Evolutionary conservation across 2,797 vertebrate species (phyloP), one percentile per base, ranked within the genome.

Genomic region (Amblyopsis hoosieri): DNA sequence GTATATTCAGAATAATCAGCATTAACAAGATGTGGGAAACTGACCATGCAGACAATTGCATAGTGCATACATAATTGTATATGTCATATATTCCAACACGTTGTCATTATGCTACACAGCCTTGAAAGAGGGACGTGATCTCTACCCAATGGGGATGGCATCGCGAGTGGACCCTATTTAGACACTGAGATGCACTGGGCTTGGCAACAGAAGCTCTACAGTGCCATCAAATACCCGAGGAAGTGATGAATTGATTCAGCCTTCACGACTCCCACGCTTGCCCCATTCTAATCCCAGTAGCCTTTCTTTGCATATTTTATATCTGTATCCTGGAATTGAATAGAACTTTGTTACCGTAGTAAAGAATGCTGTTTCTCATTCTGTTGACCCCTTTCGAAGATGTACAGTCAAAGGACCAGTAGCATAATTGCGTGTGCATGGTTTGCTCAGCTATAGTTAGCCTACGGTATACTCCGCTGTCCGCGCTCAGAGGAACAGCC

Each of bases 181-280:
- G 23, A 29, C 23, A 29, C 86, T 75, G 80, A 88, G 89, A 81
- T 82, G 82, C 37, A 42, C 37, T 42, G 83, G 78, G 71, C 80
- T 80, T 78, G 56, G 66, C 84, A 79, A 72, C 74, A 85, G 77
- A 81, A 84, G 72, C 79, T 75, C 80, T 84, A 86, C 87, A 76
- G 84, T 89, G 80, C 71, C 84, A 79, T 84, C 79, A 87, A 81
- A 84, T 81, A 85, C 69, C 81, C 82, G 79, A 85, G 90, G 87
- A 79, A 86, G 81, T 93, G 90, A 93, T 93, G 84, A 87, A 94
- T 91, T 76, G 90, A 90, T 91, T 88, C 84, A 87, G 86, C 91
- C 91, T 90, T 92, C 89, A 92, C 70, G 64, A 50, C 71, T 92
- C 90, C 90, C 88, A 66, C 82, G 88, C 83, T 85, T 85, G 72